A percentile compares a stretch with the other conserved stretches of the same genome.
Evolutionary conservation across 1,140 invertebrate species (phyloP).

Genomic region (Hyles vespertilio): DNA sequence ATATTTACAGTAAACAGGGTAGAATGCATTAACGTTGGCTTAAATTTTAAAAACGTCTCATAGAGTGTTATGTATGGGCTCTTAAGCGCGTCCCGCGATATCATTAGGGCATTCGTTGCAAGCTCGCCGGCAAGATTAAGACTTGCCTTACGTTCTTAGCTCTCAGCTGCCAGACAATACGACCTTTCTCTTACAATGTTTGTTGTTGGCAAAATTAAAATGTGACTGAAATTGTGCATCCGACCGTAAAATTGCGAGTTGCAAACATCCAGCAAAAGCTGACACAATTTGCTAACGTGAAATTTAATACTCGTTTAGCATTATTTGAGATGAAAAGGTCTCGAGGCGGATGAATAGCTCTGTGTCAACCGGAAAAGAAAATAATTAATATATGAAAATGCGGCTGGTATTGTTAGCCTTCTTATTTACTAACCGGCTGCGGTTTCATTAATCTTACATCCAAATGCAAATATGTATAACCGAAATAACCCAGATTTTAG

Average conservation of each 20-base stretch:
- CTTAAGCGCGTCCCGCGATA: constrained; percentile 70
- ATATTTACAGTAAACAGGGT: constrained; percentile 68
- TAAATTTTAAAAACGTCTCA: constrained; percentile 75
- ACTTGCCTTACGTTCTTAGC: constrained; percentile 32
- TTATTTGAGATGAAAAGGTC: no score
- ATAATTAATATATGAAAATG: no score
- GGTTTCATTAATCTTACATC: no score
- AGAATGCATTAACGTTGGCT: constrained; percentile 69
- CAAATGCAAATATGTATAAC: no score
- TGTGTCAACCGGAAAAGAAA: no score
- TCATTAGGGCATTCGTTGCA: constrained; percentile 62
- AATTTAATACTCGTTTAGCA: no score
- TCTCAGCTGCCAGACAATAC: constrained; percentile 41
- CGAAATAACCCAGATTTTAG: no score
- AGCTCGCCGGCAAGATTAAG: constrained; percentile 57
- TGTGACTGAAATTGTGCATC: constrained; percentile 22
- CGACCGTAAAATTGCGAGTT: constrained; percentile 12
- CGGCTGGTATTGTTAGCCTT: no score
- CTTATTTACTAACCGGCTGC: no score
- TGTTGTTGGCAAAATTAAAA: constrained; percentile 43
- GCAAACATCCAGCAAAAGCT: not conserved
- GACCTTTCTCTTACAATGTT: constrained; percentile 31
- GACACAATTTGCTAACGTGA: no score
- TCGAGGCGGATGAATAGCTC: no score
- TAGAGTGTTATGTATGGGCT: constrained; percentile 70